These are phyloP conservation scores for Tiliacea citrago DNA, from an alignment of 2,888 invertebrate species.

Conservation along the genomic window DNA sequence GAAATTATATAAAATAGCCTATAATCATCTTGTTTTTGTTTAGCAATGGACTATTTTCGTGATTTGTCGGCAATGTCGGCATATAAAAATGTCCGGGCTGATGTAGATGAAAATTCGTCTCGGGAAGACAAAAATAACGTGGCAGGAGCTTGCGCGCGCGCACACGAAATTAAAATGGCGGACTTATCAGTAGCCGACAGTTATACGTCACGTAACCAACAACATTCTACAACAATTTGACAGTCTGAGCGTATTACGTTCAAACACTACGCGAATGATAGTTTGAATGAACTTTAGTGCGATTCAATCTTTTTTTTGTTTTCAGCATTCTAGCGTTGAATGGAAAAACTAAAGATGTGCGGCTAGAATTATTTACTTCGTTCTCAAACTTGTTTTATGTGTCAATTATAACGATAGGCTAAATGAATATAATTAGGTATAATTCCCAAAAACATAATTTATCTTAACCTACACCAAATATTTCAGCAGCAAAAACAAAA, in stretches of 20 bases:
- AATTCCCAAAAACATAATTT: background rate
- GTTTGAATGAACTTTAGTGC: conserved; percentile 76
- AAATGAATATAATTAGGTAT: background rate
- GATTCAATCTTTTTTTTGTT: conserved; percentile 71
- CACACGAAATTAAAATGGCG: conserved; percentile 81
- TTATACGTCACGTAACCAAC: conserved; percentile 79
- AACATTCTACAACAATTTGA: conserved; percentile 79
- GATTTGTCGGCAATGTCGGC: conserved; percentile 86
- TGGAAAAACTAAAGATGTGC: conserved; percentile 16
- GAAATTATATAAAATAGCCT: conserved; percentile 86
- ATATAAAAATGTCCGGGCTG: conserved; percentile 84
- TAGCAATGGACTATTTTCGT: conserved; percentile 85
- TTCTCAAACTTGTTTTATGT: background rate
- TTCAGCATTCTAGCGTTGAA: conserved; percentile 36
- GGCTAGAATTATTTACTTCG: background rate
- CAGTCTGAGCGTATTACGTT: conserved; percentile 74
- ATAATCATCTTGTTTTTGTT: conserved; percentile 89
- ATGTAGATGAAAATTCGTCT: conserved; percentile 82
- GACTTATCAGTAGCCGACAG: conserved; percentile 78
- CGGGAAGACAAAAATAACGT: conserved; percentile 81
- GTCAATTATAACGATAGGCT: background rate
- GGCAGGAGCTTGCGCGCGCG: conserved; percentile 80
- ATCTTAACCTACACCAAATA: background rate
- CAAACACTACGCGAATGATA: conserved; percentile 71
- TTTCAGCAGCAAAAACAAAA: background rate